phyloP scores from a whole-genome alignment of 2,888 invertebrate species.

The Megalurothrips usitatus region DNA sequence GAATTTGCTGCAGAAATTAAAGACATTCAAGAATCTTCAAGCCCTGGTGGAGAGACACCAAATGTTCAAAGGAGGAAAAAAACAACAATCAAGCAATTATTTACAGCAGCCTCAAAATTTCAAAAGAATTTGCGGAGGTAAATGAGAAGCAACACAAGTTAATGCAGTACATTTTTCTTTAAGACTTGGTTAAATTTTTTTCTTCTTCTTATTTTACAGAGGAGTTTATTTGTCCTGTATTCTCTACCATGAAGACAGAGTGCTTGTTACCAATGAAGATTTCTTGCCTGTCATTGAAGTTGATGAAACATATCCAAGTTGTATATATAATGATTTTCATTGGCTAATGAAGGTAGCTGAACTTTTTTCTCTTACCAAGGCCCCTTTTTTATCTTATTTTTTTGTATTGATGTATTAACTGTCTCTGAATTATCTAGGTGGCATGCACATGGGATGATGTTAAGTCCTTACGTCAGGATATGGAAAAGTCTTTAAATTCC shows the following conservation, averaged over 20 bases:
- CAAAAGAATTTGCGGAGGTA: constrained; percentile 86
- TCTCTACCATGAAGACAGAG: constrained; percentile 91
- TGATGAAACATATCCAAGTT: constrained; percentile 90
- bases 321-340: constrained; percentile 88
- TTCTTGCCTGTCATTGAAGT: constrained; percentile 95
- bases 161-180: constrained; percentile 30
- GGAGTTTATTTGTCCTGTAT: constrained; percentile 92
- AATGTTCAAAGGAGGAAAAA: constrained; percentile 68
- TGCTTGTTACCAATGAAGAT: constrained; percentile 95
- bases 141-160: constrained; percentile 32
- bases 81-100: constrained; percentile 87
- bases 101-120: constrained; percentile 94
- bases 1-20: constrained; percentile 59
- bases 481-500: constrained; percentile 89
- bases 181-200: background rate
- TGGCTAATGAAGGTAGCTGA: constrained; percentile 88
- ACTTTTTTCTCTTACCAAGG: background rate
- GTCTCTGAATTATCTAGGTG: constrained; percentile 53
- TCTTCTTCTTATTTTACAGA: constrained; percentile 48
- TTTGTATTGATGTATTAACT: constrained; percentile 4
- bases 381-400: constrained; percentile 9
- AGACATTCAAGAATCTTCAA: constrained; percentile 30
- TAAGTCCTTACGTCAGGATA: constrained; percentile 82
- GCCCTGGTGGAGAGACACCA: constrained; percentile 56
- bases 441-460: constrained; percentile 97